Conservation (phyloP, 2,888 invertebrate genomes). For the Ichneumoninae sp. region DNA sequence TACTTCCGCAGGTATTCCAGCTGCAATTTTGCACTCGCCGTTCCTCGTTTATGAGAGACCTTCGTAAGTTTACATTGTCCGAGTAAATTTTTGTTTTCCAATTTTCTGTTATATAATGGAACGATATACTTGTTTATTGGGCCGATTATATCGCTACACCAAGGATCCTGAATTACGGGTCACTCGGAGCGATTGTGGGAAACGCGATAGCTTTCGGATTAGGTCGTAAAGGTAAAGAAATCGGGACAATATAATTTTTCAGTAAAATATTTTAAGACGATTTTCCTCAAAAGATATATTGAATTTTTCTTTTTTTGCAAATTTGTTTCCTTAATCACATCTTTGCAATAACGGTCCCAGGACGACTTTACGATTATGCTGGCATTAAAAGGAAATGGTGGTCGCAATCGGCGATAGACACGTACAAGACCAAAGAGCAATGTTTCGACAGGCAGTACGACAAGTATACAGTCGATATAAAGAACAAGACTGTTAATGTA, state of each 20-base stretch:
- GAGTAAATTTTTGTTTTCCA: not conserved
- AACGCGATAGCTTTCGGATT: not conserved
- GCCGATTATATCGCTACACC: not conserved
- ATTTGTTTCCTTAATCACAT: too few relatives aligned
- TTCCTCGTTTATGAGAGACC: not conserved
- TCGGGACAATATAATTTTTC: not conserved
- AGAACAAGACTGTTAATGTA: conserved; percentile 58
- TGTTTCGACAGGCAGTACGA: conserved; percentile 89
- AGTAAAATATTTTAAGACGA: too few relatives aligned
- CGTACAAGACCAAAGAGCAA: conserved; percentile 87
- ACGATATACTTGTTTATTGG: not conserved
- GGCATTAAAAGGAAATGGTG: conserved; percentile 91
- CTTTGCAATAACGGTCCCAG: conserved; percentile 80
- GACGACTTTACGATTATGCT: conserved; percentile 91
- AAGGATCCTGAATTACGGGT: not conserved
- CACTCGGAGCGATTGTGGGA: not conserved
- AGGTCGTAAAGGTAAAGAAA: not conserved
- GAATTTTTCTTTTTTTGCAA: not conserved
- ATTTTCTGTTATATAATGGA: too few relatives aligned
- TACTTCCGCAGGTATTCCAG: not conserved
- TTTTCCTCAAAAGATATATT: too few relatives aligned
- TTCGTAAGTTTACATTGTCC: not conserved
- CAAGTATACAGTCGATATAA: conserved; percentile 81
- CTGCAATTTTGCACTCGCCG: not conserved
- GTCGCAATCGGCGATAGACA: conserved; percentile 87